Base-by-base conservation (phyloP, 2,797 vertebrate genomes). In the Halcyon chelicuti region DNA sequence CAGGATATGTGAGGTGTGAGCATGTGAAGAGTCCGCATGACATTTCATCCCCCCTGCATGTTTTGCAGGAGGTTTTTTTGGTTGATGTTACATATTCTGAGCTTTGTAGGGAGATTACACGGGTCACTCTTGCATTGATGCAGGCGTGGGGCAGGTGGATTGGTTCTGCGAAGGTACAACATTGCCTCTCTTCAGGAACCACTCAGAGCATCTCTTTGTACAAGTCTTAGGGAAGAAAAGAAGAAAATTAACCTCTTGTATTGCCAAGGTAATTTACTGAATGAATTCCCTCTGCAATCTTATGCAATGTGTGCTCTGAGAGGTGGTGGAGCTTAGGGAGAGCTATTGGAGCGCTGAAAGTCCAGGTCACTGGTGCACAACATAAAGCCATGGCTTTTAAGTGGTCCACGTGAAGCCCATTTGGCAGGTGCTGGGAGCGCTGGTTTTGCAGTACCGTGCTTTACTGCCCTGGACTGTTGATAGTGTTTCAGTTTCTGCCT, bases 221-320 rank as follows among this genome's bases (percentile, higher is more conserved):
- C 33, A 55, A 17, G 13, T 46, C 47, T 52, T 77, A 29, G 7
- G 7, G 8, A 2, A 1, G 0, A 47, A 3, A 12, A 62, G 29
- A 10, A 35, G 19, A 58, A 67, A 61, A 82, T 51, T 3, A 68
- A 39, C 72, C 61, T 23, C 35, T 66, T 60, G 4, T 85, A 16
- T 66, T 90, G 57, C 39, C 49, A 63, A 72, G n/a, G 33, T 82
- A 58, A 83, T 79, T 72, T 86, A 16, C 35, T 60, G 39, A 73
- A 65, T 60, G 5, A 51, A 47, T 90, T 92, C 70, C 31, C 39
- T 55, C 47, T 78, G 33, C 10, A 1, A 55, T 88, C 55, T 60
- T 31, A 8, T 2, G 0, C 2, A 0, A 5, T 21, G 15, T 44
- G 15, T 90, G 35, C 54, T 65, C 28, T 2, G 3, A 84, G 74